These are phyloP conservation scores for Apostichopus japonicus DNA, from an alignment of 35 echinoderm and acorn worm species.

Conservation along the genomic window DNA sequence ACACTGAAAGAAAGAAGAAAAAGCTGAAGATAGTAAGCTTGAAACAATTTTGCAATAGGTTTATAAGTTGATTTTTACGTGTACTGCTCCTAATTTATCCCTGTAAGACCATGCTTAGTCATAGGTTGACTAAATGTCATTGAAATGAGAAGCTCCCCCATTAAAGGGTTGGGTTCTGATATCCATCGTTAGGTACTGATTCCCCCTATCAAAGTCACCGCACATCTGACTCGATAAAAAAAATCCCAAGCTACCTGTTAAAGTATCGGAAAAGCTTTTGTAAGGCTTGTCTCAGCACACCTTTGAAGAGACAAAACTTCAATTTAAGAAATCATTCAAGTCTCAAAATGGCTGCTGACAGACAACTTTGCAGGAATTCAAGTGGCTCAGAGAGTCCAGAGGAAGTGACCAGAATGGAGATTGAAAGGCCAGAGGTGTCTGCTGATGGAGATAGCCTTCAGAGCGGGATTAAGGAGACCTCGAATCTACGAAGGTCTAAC, in stretches of 20 bases:
- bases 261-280: background rate
- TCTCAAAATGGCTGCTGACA: constrained; percentile 43
- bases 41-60: too few relatives aligned
- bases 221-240: background rate
- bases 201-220: background rate
- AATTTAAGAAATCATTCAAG: background rate
- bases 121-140: background rate
- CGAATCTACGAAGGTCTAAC: constrained; percentile 83
- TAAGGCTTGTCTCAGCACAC: background rate
- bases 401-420: constrained; percentile 66
- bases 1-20: background rate
- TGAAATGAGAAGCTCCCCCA: constrained; percentile 1
- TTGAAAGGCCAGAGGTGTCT: constrained; percentile 39
- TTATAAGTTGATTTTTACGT: too few relatives aligned
- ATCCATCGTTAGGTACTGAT: background rate
- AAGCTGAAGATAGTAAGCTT: too few relatives aligned
- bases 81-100: too few relatives aligned
- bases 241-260: background rate
- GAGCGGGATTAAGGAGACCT: constrained; percentile 33
- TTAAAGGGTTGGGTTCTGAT: background rate
- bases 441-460: background rate
- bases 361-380: constrained; percentile 42
- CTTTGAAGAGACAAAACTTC: background rate
- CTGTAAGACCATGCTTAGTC: background rate
- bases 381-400: constrained; percentile 51